A percentile compares a stretch with the other conserved stretches of the same genome.
Evolutionary conservation across 2,113 vertebrate species (phyloP).

Genomic region (Nothoprocta perdicaria): DNA sequence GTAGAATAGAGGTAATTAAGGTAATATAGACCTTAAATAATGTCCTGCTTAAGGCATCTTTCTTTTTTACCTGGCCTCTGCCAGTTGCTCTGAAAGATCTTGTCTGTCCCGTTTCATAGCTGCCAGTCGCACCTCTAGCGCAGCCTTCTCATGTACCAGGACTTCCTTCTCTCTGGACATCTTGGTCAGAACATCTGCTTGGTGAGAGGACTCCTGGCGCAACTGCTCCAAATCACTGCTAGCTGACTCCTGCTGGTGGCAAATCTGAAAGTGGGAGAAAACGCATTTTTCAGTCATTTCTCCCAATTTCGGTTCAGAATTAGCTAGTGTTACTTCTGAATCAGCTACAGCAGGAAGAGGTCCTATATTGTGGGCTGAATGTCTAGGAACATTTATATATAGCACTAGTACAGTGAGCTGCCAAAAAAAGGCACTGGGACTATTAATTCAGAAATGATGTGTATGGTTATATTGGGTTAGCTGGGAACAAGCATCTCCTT

Average conservation of each 20-base stretch:
- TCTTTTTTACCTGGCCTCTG: slow-evolving; percentile 80
- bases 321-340: neutral
- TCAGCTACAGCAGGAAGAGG: neutral
- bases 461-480: neutral
- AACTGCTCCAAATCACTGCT: slow-evolving; percentile 69
- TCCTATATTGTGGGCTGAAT: neutral
- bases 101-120: slow-evolving; percentile 65
- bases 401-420: neutral
- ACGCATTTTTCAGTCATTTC: neutral
- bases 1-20: no score
- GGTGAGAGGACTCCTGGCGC: slow-evolving; percentile 55
- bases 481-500: neutral
- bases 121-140: slow-evolving; percentile 73
- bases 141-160: slow-evolving; percentile 72
- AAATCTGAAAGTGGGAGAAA: slow-evolving; percentile 55
- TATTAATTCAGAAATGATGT: neutral
- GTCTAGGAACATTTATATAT: neutral
- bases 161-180: slow-evolving; percentile 74
- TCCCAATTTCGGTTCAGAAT: neutral
- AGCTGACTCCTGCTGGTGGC: slow-evolving; percentile 57
- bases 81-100: slow-evolving; percentile 74
- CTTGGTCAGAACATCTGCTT: slow-evolving; percentile 41
- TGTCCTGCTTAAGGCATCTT: neutral
- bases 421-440: neutral
- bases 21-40: neutral